These are phyloP conservation scores for Sylvilagus bachmani DNA, from an alignment of 2,113 vertebrate species.

Conservation along the genomic window DNA sequence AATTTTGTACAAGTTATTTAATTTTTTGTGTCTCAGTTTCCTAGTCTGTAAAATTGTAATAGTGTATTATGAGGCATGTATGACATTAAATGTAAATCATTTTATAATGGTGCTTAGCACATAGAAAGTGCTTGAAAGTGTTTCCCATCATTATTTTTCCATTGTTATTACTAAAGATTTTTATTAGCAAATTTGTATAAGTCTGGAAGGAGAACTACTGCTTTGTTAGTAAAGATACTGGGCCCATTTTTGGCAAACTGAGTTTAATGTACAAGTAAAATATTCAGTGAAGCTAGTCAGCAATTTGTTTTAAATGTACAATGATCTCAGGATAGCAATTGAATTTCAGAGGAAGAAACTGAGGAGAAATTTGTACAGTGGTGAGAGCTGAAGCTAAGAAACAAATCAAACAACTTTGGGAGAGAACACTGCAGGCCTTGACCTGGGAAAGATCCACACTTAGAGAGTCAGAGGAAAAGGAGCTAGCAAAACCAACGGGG, in stretches of 20 bases:
- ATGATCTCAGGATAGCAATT: slow-evolving; percentile 5
- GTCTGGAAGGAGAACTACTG: neutral
- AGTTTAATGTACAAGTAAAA: slow-evolving; percentile 30
- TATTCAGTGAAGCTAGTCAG: neutral
- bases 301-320: slow-evolving; percentile 39
- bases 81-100: slow-evolving; percentile 34
- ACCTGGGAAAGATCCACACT: neutral
- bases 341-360: slow-evolving; percentile 11
- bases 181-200: neutral
- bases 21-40: slow-evolving; percentile 24
- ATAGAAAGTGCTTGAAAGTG: neutral
- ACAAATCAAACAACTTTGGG: neutral
- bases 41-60: slow-evolving; percentile 42
- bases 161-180: slow-evolving; percentile 28
- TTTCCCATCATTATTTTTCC: neutral
- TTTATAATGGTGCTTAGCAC: slow-evolving; percentile 26
- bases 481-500: neutral
- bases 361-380: neutral
- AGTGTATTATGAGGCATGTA: neutral
- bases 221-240: slow-evolving; percentile 14
- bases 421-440: neutral
- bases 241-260: slow-evolving; percentile 35
- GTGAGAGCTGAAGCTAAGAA: slow-evolving; percentile 6
- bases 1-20: slow-evolving; percentile 24
- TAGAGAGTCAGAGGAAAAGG: neutral